phyloP scores from a whole-genome alignment of 2,797 vertebrate genomes.

The Hydrocynus forskahlii region DNA sequence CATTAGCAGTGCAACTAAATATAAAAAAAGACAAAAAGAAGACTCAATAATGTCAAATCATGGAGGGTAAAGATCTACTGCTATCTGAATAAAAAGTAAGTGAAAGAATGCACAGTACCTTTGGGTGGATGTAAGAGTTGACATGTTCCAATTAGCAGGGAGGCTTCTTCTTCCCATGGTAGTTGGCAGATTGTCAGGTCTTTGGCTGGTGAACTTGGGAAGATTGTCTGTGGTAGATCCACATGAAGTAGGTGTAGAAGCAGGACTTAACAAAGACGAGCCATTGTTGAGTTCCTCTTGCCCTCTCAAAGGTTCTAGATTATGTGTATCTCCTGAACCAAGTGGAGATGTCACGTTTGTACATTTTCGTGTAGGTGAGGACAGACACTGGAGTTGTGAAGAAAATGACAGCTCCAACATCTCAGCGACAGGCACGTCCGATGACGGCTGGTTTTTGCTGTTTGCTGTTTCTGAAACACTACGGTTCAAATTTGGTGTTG shows the following conservation, averaged over 20 bases:
- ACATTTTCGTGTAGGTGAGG: constrained; percentile 20
- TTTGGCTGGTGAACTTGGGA: constrained; percentile 69
- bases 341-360: constrained; percentile 23
- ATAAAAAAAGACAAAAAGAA: not conserved
- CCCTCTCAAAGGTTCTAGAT: constrained; percentile 9
- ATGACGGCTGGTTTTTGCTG: not conserved
- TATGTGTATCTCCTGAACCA: not conserved
- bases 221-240: constrained; percentile 53
- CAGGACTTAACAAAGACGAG: not conserved
- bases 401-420: constrained; percentile 18
- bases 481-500: not conserved
- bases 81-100: not conserved
- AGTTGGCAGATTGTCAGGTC: constrained; percentile 59
- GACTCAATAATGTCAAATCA: not conserved
- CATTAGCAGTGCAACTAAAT: not conserved
- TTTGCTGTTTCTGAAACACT: constrained; percentile 21
- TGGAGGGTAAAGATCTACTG: not conserved
- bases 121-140: not conserved
- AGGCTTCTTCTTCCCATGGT: constrained; percentile 35
- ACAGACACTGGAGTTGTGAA: constrained; percentile 2
- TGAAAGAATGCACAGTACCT: constrained; percentile 59
- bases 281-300: constrained; percentile 17
- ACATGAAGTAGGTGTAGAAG: constrained; percentile 3
- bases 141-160: constrained; percentile 46
- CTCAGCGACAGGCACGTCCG: constrained; percentile 13